Base-by-base conservation (phyloP, 2,888 invertebrate genomes). In the Andrena haemorrhoa region DNA sequence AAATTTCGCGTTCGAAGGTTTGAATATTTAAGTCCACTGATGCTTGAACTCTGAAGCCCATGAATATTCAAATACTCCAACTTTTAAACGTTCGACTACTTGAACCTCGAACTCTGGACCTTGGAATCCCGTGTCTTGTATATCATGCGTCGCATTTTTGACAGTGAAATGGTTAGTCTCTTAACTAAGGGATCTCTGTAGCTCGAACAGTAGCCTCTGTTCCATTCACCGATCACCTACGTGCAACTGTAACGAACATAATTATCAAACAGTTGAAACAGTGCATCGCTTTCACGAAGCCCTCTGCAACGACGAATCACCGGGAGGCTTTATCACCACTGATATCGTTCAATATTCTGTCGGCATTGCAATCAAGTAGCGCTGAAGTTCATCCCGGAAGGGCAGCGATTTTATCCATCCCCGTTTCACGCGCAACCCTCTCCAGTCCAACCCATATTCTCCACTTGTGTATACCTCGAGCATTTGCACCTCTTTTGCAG, bases 231-330 rank as follows among this genome's bases (percentile, higher is more conserved):
- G 29, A 2, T 0, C 26, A 16, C 1, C 64, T 71, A 84, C 82
- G 75, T 87, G 79, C 76, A 71, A 64, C 87, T 66, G 74, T 75
- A 76, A 79, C 75, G 60, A 58, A 56, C 35, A 78, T 75, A 82
- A 86, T 86, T 80, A 78, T 77, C 77, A 53, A 75, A 75, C 71
- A 73, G 41, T 12, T 33, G 53, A 2, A 53, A 23, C 65, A 49
- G 56, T 1, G 51, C 20, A 8, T 7, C 12, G 41, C 41, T 41
- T 41, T 41, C 41, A 41, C 41, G 16, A 41, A 16, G 41, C 16
- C 16, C 4, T 5, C 16, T 5, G 16, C 41, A 41, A 5, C 35
- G 8, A 23, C 2, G 29, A 12, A 51, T 3, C 47, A 41, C 12
- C 61, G 7, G 41, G 10, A n/a, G 41, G 33, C 58, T 79, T 65